phyloP scores from a whole-genome alignment of 2,113 vertebrate genomes.

The Vireo altiloquus region DNA sequence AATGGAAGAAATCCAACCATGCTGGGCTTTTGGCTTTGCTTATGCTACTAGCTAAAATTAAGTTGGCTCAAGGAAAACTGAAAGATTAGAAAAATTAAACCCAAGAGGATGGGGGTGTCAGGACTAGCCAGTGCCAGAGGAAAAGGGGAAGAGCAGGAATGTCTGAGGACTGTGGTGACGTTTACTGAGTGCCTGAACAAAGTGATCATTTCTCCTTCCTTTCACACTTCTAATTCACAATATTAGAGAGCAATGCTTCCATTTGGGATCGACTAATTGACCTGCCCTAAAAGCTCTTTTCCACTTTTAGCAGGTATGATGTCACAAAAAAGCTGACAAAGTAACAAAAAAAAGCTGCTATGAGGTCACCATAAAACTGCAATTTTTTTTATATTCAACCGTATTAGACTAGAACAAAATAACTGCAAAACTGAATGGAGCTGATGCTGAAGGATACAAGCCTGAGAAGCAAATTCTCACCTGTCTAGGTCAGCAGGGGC shows the following conservation, averaged over 20 bases:
- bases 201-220: neutral
- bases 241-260: neutral
- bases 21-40: slow-evolving; percentile 12
- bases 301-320: neutral
- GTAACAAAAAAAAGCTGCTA: neutral
- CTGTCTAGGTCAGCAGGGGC: neutral
- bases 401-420: neutral
- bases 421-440: neutral
- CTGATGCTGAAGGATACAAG: neutral
- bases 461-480: neutral
- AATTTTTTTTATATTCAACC: fast-evolving
- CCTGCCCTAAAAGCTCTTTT: neutral
- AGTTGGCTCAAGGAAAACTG: neutral
- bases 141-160: neutral
- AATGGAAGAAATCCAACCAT: slow-evolving; percentile 12
- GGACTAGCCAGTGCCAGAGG: neutral
- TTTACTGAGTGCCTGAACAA: neutral
- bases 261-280: neutral
- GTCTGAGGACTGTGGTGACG: neutral
- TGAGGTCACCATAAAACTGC: neutral
- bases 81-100: neutral
- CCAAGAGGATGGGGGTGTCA: neutral
- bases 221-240: neutral
- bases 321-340: neutral
- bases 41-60: neutral